Conservation (phyloP, 30 jellyfish, hydroid and myxozoan species). For the Hydractinia echinata region DNA sequence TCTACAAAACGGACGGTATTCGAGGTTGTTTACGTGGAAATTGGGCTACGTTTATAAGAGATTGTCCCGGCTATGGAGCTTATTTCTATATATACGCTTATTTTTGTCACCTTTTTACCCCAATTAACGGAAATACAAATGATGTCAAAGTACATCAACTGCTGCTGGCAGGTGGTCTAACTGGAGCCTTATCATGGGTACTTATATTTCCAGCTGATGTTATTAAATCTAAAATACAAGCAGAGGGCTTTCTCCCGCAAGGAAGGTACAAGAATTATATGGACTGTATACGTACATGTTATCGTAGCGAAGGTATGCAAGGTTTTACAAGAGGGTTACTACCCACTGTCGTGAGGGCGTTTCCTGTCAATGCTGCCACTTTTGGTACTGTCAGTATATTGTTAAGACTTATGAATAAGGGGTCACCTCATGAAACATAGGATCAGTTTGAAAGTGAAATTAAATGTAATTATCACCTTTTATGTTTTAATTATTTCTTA, state of each 20-base stretch:
- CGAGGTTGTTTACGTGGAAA: conserved; percentile 65
- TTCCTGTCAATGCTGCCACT: conserved; percentile 88
- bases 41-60: conserved; percentile 61
- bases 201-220: conserved; percentile 77
- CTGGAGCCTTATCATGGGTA: conserved; percentile 78
- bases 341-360: conserved; percentile 73
- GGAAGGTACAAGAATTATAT: conserved; percentile 33
- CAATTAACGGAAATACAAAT: conserved; percentile 22
- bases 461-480: no score
- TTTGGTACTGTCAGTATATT: conserved; percentile 53
- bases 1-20: conserved; percentile 48
- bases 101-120: conserved; percentile 38
- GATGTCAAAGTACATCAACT: conserved; percentile 24
- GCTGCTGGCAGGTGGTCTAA: conserved; percentile 75
- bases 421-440: background rate
- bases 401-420: background rate
- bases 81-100: conserved; percentile 53
- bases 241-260: conserved; percentile 61
- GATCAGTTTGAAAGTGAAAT: no score
- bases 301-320: conserved; percentile 46
- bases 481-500: no score
- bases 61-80: conserved; percentile 76
- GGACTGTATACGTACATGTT: conserved; percentile 44
- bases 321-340: conserved; percentile 68
- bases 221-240: conserved; percentile 68